A percentile compares a stretch with the other conserved stretches of the same genome.
Evolutionary conservation across 2,113 vertebrate species (phyloP).

Genomic region (Tenrec ecaudatus): DNA sequence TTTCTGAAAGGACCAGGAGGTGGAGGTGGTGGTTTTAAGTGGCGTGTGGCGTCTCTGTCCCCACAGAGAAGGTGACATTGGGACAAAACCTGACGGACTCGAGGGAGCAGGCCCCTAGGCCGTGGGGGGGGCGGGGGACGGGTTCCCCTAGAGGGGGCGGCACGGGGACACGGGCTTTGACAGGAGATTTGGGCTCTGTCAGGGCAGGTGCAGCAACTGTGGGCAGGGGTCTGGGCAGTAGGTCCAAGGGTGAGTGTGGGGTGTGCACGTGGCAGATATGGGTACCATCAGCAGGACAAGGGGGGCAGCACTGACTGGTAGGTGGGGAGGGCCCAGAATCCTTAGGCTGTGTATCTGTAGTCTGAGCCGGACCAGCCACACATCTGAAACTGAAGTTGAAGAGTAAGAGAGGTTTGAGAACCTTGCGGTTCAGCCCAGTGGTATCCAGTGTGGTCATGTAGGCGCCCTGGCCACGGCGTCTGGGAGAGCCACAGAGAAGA

Average conservation of each 20-base stretch:
- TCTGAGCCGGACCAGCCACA: not conserved
- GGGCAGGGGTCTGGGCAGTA: not conserved
- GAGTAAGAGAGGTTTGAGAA: too few relatives aligned
- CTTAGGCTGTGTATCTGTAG: fast-evolving
- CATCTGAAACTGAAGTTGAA: fast-evolving
- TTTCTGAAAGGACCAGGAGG: not conserved
- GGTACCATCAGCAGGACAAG: fast-evolving
- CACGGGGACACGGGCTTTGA: not conserved
- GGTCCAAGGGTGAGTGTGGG: too few relatives aligned
- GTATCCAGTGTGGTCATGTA: fast-evolving
- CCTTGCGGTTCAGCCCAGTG: too few relatives aligned
- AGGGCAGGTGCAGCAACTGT: not conserved
- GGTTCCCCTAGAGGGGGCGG: not conserved
- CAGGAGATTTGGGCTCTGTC: not conserved
- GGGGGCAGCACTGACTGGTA: too few relatives aligned
- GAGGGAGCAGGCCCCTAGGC: too few relatives aligned
- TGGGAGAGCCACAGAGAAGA: not conserved
- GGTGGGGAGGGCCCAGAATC: fast-evolving
- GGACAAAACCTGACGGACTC: not conserved
- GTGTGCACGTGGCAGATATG: fast-evolving
- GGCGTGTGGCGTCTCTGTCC: fast-evolving
- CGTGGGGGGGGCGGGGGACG: fast-evolving
- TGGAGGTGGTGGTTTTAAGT: not conserved
- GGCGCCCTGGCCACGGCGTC: fast-evolving
- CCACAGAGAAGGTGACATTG: fast-evolving